phyloP scores from a whole-genome alignment of 2,797 vertebrate species.

The Varecia variegata region DNA sequence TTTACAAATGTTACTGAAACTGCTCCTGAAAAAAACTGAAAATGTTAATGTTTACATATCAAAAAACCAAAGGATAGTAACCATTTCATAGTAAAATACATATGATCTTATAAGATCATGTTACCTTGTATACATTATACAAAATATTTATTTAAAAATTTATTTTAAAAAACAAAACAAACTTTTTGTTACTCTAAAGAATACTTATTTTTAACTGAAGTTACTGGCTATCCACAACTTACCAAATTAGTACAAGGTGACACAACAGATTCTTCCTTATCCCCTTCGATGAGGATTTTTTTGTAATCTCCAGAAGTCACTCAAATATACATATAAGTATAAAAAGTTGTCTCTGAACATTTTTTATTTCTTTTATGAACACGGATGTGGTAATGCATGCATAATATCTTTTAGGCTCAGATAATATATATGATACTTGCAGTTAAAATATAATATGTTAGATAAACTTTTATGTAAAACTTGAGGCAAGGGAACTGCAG shows the following conservation, averaged over 20 bases:
- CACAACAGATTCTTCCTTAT: neutral
- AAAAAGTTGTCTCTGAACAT: neutral
- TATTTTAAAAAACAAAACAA: neutral
- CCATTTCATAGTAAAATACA: neutral
- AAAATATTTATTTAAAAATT: neutral
- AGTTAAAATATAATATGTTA: neutral
- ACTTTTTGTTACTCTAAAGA: neutral
- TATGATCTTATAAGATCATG: neutral
- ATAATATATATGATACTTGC: neutral
- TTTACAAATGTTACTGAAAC: neutral
- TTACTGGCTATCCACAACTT: neutral
- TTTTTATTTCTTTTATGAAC: neutral
- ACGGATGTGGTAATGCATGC: neutral
- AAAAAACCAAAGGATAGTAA: neutral
- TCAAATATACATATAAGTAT: fast-evolving
- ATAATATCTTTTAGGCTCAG: neutral
- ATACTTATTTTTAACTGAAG: neutral
- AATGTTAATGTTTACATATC: neutral
- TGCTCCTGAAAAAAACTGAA: neutral
- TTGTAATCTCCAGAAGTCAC: neutral
- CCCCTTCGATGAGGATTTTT: neutral
- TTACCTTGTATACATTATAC: neutral
- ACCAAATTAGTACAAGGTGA: neutral
- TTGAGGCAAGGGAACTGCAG: neutral
- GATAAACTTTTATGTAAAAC: slow-evolving; percentile 38